Conservation (phyloP, 2,797 vertebrate genomes). For the Rousettus madagascariensis region DNA sequence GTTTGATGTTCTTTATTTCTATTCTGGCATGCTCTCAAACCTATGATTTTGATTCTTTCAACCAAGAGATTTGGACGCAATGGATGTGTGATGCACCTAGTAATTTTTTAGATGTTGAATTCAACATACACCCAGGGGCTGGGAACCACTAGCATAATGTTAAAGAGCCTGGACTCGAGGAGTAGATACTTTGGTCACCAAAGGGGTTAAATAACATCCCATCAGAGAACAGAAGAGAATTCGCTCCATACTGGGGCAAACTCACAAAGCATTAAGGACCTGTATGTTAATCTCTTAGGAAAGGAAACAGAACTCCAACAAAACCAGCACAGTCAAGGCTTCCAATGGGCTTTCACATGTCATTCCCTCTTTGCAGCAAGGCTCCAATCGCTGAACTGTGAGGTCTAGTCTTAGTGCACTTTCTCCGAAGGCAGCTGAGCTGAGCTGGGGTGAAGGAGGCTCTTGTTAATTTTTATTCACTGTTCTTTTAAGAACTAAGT, state of each 20-base stretch:
- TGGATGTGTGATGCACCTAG: not conserved
- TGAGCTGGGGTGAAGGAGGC: not conserved
- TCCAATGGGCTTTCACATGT: no score
- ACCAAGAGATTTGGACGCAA: not conserved
- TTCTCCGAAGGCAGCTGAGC: not conserved
- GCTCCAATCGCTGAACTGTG: fast-evolving
- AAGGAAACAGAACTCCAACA: not conserved
- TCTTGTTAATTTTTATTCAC: not conserved
- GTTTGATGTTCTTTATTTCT: not conserved
- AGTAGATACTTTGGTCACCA: not conserved
- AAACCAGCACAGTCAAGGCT: not conserved
- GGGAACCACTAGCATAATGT: not conserved
- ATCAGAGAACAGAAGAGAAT: not conserved
- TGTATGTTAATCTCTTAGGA: not conserved
- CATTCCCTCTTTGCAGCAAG: not conserved
- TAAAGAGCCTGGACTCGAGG: not conserved
- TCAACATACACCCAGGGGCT: not conserved
- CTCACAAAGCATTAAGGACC: not conserved
- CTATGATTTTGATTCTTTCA: no score
- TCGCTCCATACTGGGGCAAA: not conserved
- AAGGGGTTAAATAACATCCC: not conserved
- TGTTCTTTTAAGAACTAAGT: not conserved
- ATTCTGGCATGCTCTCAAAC: not conserved
- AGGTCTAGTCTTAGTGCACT: not conserved
- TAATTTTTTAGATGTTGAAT: not conserved